Evolutionary conservation across 1,140 invertebrate species (phyloP).

Genomic region (Diplogasteroides magnus): DNA sequence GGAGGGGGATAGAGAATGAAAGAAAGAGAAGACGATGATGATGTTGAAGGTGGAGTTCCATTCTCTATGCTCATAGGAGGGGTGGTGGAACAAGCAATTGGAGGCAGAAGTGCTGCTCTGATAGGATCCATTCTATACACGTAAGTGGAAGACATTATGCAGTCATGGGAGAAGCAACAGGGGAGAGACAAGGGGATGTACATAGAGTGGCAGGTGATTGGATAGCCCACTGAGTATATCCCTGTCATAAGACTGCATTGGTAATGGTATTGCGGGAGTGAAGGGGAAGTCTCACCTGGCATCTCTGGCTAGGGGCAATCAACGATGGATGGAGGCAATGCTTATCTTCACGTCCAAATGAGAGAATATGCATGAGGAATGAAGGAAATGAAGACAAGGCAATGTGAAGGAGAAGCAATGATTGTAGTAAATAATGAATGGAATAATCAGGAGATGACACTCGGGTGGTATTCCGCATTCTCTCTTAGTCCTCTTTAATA

Average conservation of each 20-base stretch:
- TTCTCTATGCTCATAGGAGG: constrained; percentile 33
- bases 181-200: not conserved
- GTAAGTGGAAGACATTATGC: constrained; percentile 11
- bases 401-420: not conserved
- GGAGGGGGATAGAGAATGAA: not conserved
- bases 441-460: not conserved
- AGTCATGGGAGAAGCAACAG: not conserved
- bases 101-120: constrained; percentile 19
- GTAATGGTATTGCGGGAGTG: not conserved
- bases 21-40: not conserved
- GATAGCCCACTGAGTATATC: not conserved
- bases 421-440: not conserved
- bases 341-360: too few relatives aligned
- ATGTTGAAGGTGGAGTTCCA: constrained; percentile 31
- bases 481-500: too few relatives aligned
- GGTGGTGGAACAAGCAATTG: constrained; percentile 20
- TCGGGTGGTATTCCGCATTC: too few relatives aligned
- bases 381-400: not conserved
- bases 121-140: constrained; percentile 27
- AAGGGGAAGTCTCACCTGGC: not conserved
- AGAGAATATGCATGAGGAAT: not conserved
- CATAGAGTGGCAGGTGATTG: not conserved
- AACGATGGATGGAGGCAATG: too few relatives aligned
- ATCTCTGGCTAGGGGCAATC: too few relatives aligned
- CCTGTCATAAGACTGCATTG: not conserved